Percentiles rank a stretch among this genome's conserved stretches.
Evolutionary conservation across 2,797 vertebrate species (phyloP).

Genomic region (Arvicola amphibius): DNA sequence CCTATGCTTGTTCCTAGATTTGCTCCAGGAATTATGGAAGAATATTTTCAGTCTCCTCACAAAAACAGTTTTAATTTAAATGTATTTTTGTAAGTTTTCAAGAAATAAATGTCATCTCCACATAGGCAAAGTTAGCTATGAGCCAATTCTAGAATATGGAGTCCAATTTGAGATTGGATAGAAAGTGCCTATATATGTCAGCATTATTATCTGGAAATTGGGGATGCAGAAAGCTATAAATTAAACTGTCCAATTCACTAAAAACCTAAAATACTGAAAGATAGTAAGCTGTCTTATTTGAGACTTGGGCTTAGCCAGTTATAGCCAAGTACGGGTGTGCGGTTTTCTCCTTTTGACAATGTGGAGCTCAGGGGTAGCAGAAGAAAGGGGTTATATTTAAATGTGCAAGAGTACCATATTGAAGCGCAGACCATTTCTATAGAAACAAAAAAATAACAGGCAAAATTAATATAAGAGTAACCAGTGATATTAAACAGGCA

Average conservation of each 20-base stretch:
- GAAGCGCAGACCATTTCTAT: neutral
- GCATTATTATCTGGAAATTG: neutral
- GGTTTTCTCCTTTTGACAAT: neutral
- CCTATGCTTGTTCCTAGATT: neutral
- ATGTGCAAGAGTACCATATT: neutral
- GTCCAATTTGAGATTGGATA: neutral
- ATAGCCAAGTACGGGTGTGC: neutral
- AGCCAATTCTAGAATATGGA: neutral
- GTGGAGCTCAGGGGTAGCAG: fast-evolving
- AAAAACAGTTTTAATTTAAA: neutral
- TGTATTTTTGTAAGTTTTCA: neutral
- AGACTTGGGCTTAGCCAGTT: neutral
- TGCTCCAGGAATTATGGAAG: neutral
- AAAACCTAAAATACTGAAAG: neutral
- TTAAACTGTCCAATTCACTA: neutral
- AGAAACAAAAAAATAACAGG: neutral
- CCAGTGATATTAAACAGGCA: neutral
- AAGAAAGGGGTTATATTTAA: neutral
- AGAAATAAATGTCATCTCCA: neutral
- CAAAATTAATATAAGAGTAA: neutral
- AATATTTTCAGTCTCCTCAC: neutral
- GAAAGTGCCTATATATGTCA: neutral
- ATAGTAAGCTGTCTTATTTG: neutral
- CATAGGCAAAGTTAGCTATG: neutral
- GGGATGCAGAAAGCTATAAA: neutral